phyloP scores from a whole-genome alignment of 2,113 vertebrate species.

The Cyphomyrus discorhynchus region DNA sequence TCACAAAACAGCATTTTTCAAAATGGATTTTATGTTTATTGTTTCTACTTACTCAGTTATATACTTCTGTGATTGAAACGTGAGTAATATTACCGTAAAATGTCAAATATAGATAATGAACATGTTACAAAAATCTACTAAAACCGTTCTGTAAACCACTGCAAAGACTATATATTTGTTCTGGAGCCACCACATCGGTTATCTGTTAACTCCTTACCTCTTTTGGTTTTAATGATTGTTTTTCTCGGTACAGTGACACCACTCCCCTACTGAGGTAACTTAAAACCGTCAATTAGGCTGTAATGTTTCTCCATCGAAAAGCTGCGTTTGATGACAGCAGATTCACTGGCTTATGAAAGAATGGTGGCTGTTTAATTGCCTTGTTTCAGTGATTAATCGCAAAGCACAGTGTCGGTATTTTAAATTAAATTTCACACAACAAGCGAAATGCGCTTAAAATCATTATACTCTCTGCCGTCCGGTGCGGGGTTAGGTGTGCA shows the following conservation, averaged over 20 bases:
- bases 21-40: background rate
- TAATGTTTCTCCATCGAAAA: background rate
- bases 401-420: background rate
- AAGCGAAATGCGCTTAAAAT: background rate
- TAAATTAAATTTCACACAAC: background rate
- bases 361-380: background rate
- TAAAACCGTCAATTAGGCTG: background rate
- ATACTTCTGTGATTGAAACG: background rate
- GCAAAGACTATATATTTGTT: background rate
- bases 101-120: background rate
- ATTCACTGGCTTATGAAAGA: background rate
- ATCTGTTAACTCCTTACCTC: background rate
- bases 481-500: background rate
- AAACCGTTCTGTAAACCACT: background rate
- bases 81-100: background rate
- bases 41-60: background rate
- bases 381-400: background rate
- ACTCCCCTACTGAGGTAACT: background rate
- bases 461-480: too few relatives aligned
- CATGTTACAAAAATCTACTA: background rate
- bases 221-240: background rate
- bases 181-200: background rate
- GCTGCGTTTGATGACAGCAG: background rate
- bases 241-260: background rate
- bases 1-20: background rate